These are phyloP conservation scores for Masticophis lateralis DNA, from an alignment of 2,797 vertebrate genomes.

Conservation along the genomic window DNA sequence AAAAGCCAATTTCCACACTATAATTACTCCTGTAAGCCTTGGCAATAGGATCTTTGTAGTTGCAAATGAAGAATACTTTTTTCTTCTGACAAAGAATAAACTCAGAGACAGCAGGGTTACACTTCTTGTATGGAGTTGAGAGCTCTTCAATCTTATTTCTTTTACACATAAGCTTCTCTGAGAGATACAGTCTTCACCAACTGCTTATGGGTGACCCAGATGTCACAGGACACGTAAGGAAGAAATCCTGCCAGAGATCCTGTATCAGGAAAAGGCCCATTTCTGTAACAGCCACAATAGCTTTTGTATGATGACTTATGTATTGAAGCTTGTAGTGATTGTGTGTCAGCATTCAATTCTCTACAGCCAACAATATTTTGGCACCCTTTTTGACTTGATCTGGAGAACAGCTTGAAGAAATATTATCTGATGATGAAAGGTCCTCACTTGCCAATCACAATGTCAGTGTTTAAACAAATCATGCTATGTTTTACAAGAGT, in stretches of 20 bases:
- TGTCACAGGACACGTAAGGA: not conserved
- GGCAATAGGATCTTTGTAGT: not conserved
- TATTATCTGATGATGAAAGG: not conserved
- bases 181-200: not conserved
- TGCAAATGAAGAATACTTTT: not conserved
- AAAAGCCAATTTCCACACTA: not conserved
- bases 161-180: not conserved
- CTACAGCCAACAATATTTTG: not conserved
- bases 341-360: not conserved
- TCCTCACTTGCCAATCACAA: constrained; percentile 1
- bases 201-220: not conserved
- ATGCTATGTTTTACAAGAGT: not conserved
- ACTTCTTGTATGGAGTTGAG: not conserved
- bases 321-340: not conserved
- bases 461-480: constrained; percentile 6
- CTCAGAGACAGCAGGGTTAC: not conserved
- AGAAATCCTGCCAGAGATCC: not conserved
- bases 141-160: not conserved
- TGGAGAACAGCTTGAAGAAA: not conserved
- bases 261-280: not conserved
- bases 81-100: not conserved
- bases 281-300: not conserved
- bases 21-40: not conserved
- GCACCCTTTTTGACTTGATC: not conserved
- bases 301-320: not conserved